These are phyloP conservation scores for Coendou prehensilis DNA, from an alignment of 2,797 vertebrate species.

Conservation along the genomic window DNA sequence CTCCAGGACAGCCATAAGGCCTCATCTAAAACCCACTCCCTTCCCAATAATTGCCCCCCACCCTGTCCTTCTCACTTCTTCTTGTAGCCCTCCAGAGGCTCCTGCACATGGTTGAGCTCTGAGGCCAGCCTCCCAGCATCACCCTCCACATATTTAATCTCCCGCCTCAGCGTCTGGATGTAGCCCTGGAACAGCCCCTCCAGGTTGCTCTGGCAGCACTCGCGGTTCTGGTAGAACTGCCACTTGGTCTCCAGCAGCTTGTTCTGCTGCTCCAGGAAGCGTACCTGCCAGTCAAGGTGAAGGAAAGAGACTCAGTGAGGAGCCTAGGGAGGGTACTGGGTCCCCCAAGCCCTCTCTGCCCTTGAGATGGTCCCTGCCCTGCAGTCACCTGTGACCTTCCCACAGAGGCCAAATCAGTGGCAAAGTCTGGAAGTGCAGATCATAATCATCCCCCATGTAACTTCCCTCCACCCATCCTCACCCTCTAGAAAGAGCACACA, in stretches of 20 bases:
- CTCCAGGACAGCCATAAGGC: background rate
- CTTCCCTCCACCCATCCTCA: background rate
- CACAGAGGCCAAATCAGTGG: background rate
- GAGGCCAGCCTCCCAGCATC: conserved; percentile 91
- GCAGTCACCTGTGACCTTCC: background rate
- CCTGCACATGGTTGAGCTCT: conserved; percentile 92
- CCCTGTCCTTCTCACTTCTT: conserved; percentile 76
- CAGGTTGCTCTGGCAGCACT: background rate
- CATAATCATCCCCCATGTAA: background rate
- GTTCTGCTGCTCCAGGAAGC: conserved; percentile 83
- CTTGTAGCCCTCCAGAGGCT: conserved; percentile 88
- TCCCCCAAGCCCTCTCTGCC: background rate
- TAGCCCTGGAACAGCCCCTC: background rate
- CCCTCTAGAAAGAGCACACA: background rate
- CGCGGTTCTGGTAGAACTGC: background rate
- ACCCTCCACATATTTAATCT: conserved; percentile 89
- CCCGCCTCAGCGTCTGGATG: conserved; percentile 89
- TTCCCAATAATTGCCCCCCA: background rate
- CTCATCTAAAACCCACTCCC: background rate
- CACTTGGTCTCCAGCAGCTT: conserved; percentile 83
- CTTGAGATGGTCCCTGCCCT: background rate
- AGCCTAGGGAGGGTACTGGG: accelerated
- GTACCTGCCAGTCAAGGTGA: background rate
- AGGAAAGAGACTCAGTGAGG: background rate
- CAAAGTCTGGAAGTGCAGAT: background rate